These are phyloP conservation scores for Gandaritis pyraliata DNA, from an alignment of 2,888 invertebrate species.

Conservation along the genomic window DNA sequence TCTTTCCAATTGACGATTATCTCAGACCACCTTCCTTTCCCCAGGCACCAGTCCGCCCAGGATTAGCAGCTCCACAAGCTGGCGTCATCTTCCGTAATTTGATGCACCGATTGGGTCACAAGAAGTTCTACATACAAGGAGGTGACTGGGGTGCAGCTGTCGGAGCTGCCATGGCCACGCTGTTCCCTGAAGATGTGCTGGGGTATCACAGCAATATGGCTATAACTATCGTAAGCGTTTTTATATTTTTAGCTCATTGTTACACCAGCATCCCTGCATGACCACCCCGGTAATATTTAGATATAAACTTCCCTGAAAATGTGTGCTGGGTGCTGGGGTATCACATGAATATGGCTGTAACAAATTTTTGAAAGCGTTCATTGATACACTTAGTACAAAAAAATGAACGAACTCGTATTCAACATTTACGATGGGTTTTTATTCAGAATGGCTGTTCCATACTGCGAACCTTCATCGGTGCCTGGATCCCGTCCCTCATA, in stretches of 20 bases:
- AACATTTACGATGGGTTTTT: not conserved
- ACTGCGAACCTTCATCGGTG: conserved; percentile 63
- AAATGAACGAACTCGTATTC: too few relatives aligned
- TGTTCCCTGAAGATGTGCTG: conserved; percentile 74
- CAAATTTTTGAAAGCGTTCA: too few relatives aligned
- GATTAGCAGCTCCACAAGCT: conserved; percentile 81
- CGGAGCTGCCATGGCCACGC: conserved; percentile 83
- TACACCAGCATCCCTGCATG: too few relatives aligned
- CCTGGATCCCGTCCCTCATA: conserved; percentile 78
- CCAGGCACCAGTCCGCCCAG: conserved; percentile 84
- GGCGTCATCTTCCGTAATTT: conserved; percentile 86
- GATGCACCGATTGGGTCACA: conserved; percentile 88
- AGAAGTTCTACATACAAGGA: conserved; percentile 87
- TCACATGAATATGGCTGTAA: too few relatives aligned
- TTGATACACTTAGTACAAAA: too few relatives aligned
- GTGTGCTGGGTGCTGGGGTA: too few relatives aligned
- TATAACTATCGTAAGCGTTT: conserved; percentile 45
- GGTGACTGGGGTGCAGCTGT: conserved; percentile 93
- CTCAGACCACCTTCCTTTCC: conserved; percentile 9
- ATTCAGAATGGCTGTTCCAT: conserved; percentile 50
- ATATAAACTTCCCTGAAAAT: too few relatives aligned
- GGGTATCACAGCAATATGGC: conserved; percentile 68
- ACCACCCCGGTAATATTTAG: too few relatives aligned
- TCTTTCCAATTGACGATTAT: too few relatives aligned
- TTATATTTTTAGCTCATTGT: too few relatives aligned